A percentile compares a stretch with the other conserved stretches of the same genome.
Conservation (phyloP, 64 coral and sea anemone genomes). For the Platygyra sinensis region DNA sequence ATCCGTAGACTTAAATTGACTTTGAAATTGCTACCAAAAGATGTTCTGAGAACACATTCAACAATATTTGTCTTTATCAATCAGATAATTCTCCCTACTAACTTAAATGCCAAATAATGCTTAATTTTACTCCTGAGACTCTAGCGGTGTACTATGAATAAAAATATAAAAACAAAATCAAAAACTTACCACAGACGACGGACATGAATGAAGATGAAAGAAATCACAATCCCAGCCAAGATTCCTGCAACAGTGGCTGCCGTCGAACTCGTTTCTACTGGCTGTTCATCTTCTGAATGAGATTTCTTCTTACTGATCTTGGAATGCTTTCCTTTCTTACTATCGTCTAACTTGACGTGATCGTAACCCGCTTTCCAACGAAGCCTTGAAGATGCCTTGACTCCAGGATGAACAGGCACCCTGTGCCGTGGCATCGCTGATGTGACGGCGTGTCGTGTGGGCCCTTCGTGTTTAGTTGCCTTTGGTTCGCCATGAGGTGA, state of each 20-base stretch:
- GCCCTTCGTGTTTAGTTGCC: not conserved
- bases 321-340: not conserved
- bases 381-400: not conserved
- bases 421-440: not conserved
- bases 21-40: too few species aligned
- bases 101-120: too few species aligned
- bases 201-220: too few species aligned
- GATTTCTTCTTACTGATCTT: not conserved
- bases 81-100: too few species aligned
- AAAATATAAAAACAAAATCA: too few species aligned
- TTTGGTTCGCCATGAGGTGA: not conserved
- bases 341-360: not conserved
- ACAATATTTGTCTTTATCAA: too few species aligned
- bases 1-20: too few species aligned
- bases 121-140: too few species aligned
- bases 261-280: not conserved
- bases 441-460: not conserved
- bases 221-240: not conserved
- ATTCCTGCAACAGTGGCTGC: slow-evolving; percentile 7
- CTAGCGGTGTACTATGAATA: too few species aligned
- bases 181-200: too few species aligned
- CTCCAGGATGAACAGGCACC: not conserved
- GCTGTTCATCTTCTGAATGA: not conserved
- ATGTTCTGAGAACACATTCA: too few species aligned
- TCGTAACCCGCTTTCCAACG: not conserved